These are phyloP conservation scores for Harpagifer antarcticus DNA, from an alignment of 2,797 vertebrate genomes.

Conservation along the genomic window DNA sequence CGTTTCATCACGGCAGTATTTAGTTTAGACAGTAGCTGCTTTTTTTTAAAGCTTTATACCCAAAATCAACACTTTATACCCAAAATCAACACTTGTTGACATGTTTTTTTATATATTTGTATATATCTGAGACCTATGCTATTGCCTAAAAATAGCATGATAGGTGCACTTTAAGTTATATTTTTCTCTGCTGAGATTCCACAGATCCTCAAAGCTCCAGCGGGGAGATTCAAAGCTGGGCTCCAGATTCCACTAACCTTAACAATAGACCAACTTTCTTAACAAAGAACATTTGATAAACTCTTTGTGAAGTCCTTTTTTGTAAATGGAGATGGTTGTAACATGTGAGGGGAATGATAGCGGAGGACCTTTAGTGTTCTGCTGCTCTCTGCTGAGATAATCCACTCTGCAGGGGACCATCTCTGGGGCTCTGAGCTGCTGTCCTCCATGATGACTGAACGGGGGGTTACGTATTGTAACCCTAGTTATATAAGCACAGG, in stretches of 20 bases:
- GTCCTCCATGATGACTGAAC: no score
- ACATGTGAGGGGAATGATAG: not conserved
- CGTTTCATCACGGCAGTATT: no score
- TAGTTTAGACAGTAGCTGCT: no score
- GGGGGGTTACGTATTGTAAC: no score
- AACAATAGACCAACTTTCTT: not conserved
- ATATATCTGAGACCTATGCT: no score
- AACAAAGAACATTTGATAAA: not conserved
- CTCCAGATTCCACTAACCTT: not conserved
- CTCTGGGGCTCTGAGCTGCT: not conserved
- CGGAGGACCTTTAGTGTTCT: not conserved
- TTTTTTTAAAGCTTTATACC: no score
- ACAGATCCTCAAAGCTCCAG: not conserved
- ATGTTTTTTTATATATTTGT: no score
- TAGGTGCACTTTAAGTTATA: not conserved
- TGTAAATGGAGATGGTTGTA: not conserved
- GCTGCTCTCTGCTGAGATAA: conserved; percentile 3
- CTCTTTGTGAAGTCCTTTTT: not conserved
- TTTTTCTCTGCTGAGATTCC: not conserved
- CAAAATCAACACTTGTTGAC: no score
- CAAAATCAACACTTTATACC: no score
- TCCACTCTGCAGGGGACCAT: not conserved
- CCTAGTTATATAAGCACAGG: no score
- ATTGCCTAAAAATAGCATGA: no score
- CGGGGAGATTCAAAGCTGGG: not conserved